A percentile compares a stretch with the other conserved stretches of the same genome.
Conservation (phyloP, 2,888 invertebrate species). For the Stenchaetothrips biformis region DNA sequence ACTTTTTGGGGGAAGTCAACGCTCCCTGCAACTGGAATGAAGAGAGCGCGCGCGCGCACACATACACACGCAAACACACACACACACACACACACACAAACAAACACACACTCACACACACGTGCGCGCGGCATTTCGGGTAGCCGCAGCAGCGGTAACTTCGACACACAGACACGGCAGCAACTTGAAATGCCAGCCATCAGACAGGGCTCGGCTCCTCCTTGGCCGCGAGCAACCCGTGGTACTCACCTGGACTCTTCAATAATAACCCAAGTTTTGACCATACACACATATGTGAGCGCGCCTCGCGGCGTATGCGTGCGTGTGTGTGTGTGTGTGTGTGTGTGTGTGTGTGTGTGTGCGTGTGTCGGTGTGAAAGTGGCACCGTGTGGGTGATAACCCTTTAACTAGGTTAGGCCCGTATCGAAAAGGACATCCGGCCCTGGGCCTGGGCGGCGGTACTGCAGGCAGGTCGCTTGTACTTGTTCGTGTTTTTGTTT, state of each 20-base stretch:
- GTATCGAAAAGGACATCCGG: conserved; percentile 6
- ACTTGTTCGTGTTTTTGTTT: too few species aligned
- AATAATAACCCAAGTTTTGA: too few species aligned
- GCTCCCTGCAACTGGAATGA: too few species aligned
- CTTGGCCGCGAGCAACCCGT: too few species aligned
- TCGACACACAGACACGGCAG: too few species aligned
- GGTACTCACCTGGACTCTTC: too few species aligned
- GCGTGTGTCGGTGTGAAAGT: not conserved
- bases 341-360: not conserved
- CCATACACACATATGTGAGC: not conserved
- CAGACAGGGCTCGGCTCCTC: too few species aligned
- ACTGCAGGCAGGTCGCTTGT: too few species aligned
- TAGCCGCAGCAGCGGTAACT: too few species aligned
- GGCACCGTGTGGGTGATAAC: not conserved
- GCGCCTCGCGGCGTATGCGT: not conserved
- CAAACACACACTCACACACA: too few species aligned
- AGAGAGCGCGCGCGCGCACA: not conserved
- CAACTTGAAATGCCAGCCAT: too few species aligned
- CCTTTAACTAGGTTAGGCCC: not conserved
- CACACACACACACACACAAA: not conserved
- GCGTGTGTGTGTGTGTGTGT: not conserved
- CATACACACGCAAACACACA: not conserved
- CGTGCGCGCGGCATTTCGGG: not conserved
- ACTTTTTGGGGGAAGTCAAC: too few species aligned
- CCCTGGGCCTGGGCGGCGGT: not conserved